Base-by-base conservation (phyloP, 2,888 invertebrate genomes). In the Cantharis lateralis region DNA sequence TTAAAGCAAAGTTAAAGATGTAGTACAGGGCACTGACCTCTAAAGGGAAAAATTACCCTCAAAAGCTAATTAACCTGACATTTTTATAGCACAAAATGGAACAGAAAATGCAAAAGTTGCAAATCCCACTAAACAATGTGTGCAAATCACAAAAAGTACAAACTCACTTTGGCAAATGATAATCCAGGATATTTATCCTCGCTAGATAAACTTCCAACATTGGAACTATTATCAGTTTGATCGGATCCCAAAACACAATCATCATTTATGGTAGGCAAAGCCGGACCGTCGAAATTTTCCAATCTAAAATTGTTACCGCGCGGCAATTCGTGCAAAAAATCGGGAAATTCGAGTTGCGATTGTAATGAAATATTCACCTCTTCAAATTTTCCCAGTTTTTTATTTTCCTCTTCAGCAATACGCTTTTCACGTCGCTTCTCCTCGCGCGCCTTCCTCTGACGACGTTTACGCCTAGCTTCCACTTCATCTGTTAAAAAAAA, bases 351-450 rank as follows among this genome's bases (percentile, higher is more conserved):
- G 86, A 86, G 89, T 83, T 86, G 89, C n/a, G 88, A 92, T 83
- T 93, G 92, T 74, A 95, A 90, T 82, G 93, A 92, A 48, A 93
- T 90, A 26, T 91, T 89, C 62, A 91, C 86, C 82, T 91, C 85
- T 73, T 92, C 87, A 86, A 92, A 88, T 89, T 92, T 89, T 83
- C 95, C 93, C 92, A 95, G 91, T 86, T 90, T 89, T 84, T 92
- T 90, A 87, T 95, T 91, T 88, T 95, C 94, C 81, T 94, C 92
- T 80, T 91, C 92, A 73, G 91, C 92, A 79, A 94, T 93, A n/a
- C 93, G 92, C 79, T 93, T 93, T 85, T 96, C 96, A 3, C 95
- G 91, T 32, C 93, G 93, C 20, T 92, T 92, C 85, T 98, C 98
- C 15, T 96, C 95, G 10, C 93, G 92, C 63, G 93, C 93, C 20